Conservation (phyloP, 2,888 invertebrate genomes). For the Drosophila macrospina region DNA sequence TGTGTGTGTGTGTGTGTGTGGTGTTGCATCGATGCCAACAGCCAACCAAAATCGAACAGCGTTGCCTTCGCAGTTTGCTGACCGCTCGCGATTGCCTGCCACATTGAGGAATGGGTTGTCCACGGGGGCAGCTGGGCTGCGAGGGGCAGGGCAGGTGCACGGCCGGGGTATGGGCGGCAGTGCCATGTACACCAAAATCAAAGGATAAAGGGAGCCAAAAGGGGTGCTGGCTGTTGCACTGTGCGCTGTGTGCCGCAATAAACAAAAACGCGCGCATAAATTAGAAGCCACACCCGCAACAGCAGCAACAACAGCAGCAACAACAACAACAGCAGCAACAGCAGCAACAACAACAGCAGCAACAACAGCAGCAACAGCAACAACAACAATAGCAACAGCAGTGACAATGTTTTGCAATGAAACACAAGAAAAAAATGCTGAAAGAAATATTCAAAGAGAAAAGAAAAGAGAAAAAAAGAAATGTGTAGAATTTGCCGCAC, state of each 20-base stretch:
- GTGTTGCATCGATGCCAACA: slow-evolving; percentile 62
- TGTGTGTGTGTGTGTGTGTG: slow-evolving; percentile 23
- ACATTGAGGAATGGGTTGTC: background rate
- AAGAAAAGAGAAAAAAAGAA: slow-evolving; percentile 11
- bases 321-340: slow-evolving; percentile 16
- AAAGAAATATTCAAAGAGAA: background rate
- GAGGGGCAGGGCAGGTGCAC: background rate
- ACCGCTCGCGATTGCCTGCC: slow-evolving; percentile 37
- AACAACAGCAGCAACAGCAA: slow-evolving; percentile 15
- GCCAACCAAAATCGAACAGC: slow-evolving; percentile 77
- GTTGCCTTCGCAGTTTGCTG: slow-evolving; percentile 43
- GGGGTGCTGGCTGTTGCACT: background rate
- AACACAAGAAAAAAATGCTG: background rate
- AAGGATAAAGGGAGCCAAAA: background rate
- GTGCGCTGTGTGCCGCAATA: slow-evolving; percentile 57
- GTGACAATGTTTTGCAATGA: slow-evolving; percentile 26
- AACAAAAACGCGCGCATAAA: slow-evolving; percentile 75
- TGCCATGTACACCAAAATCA: slow-evolving; percentile 30
- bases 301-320: slow-evolving; percentile 14
- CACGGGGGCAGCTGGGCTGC: background rate
- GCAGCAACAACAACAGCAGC: slow-evolving; percentile 31
- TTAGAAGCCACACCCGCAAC: slow-evolving; percentile 61
- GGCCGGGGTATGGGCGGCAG: background rate
- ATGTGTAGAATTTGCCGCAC: slow-evolving; percentile 29
- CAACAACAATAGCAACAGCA: slow-evolving; percentile 14